phyloP scores from a whole-genome alignment of 92 coral and sea anemone species.

The Paramuricea clavata region DNA sequence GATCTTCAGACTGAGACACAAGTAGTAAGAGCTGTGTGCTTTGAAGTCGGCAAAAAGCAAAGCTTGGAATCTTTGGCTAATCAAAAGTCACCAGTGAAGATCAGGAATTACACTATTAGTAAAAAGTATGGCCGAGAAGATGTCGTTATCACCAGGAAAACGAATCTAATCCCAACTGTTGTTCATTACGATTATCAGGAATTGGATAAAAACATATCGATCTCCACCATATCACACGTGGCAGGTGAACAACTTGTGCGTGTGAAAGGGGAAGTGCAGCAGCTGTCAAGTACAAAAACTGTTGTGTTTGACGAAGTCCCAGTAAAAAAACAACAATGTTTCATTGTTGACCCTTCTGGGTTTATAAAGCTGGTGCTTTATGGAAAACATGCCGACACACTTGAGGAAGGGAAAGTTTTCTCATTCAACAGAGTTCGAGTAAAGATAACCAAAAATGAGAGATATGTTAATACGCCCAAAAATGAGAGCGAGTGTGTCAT shows the following conservation, averaged over 20 bases:
- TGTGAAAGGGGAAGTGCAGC: slow-evolving; percentile 50
- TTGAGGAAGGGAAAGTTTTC: slow-evolving; percentile 66
- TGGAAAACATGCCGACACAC: slow-evolving; percentile 63
- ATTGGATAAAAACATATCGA: slow-evolving; percentile 50
- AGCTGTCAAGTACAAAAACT: slow-evolving; percentile 10
- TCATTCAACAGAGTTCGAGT: slow-evolving; percentile 67
- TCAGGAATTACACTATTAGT: slow-evolving; percentile 62
- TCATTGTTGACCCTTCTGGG: slow-evolving; percentile 66
- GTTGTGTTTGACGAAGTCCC: slow-evolving; percentile 48
- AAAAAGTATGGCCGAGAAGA: slow-evolving; percentile 69
- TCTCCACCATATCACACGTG: slow-evolving; percentile 57
- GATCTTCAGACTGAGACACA: neutral
- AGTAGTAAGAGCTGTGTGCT: neutral
- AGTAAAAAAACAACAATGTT: slow-evolving; percentile 68
- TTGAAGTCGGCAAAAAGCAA: neutral
- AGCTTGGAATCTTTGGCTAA: neutral
- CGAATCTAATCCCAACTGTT: slow-evolving; percentile 48
- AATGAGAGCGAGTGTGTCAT: slow-evolving; percentile 48
- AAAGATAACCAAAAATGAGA: slow-evolving; percentile 50
- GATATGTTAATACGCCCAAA: slow-evolving; percentile 55
- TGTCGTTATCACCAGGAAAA: slow-evolving; percentile 64
- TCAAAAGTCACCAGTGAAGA: slow-evolving; percentile 39
- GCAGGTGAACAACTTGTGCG: slow-evolving; percentile 62
- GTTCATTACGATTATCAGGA: slow-evolving; percentile 42
- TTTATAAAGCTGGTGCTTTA: slow-evolving; percentile 34